Percentiles rank a stretch among this genome's conserved stretches.
Evolutionary conservation across 2,888 invertebrate genomes (phyloP).

Genomic region (Ennomos erosarius): DNA sequence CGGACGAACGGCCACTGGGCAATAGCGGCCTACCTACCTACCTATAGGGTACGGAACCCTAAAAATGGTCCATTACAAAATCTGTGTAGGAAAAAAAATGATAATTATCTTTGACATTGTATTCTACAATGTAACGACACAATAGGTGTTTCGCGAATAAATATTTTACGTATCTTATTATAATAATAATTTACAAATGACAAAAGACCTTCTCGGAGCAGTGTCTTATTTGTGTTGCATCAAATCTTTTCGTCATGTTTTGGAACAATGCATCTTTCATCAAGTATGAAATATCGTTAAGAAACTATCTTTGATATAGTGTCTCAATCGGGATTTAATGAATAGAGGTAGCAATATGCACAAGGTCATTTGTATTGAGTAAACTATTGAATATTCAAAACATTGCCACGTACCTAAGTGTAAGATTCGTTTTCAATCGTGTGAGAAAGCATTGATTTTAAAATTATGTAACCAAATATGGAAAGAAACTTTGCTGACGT

Average conservation of each 20-base stretch:
- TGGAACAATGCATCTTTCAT: constrained; percentile 25
- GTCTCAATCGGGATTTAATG: constrained; percentile 12
- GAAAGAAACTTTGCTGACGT: not conserved
- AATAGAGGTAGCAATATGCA: constrained; percentile 10
- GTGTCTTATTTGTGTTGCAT: constrained; percentile 17
- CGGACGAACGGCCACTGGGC: no score
- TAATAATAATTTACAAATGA: not conserved
- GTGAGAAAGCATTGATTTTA: constrained; percentile 11
- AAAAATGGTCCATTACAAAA: no score
- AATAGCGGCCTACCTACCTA: no score
- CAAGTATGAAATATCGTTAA: constrained; percentile 19
- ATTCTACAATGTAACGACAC: no score
- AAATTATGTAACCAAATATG: constrained; percentile 3
- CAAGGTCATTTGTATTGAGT: constrained; percentile 19
- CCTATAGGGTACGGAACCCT: no score
- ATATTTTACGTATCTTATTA: no score
- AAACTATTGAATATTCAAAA: constrained; percentile 26
- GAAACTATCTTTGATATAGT: constrained; percentile 19
- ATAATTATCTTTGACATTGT: no score
- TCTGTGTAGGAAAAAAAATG: no score
- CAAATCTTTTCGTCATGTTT: constrained; percentile 22
- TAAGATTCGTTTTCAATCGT: constrained; percentile 17
- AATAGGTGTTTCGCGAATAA: no score
- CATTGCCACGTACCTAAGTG: not conserved
- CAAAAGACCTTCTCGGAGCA: constrained; percentile 20